Percentiles rank a stretch among this genome's conserved stretches.
These are phyloP conservation scores for Hydractinia echinata DNA, from an alignment of 30 jellyfish, hydroid and myxozoan genomes.

Conservation along the genomic window DNA sequence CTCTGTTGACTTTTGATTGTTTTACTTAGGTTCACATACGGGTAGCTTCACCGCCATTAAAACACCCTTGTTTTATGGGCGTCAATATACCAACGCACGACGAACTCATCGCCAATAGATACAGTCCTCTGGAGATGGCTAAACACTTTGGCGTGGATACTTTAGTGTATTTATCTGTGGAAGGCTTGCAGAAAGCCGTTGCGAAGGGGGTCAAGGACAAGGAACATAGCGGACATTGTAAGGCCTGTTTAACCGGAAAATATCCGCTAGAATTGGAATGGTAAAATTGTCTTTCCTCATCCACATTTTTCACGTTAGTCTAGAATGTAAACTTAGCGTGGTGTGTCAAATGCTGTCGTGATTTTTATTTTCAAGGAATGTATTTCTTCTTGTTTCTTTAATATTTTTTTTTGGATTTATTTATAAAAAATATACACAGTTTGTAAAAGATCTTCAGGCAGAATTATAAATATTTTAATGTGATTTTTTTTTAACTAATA, in stretches of 20 bases:
- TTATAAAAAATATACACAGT: too few relatives aligned
- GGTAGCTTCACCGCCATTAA: conserved; percentile 88
- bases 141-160: conserved; percentile 66
- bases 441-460: too few relatives aligned
- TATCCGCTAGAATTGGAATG: conserved; percentile 78
- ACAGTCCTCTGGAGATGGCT: conserved; percentile 63
- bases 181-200: conserved; percentile 63
- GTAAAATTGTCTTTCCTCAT: conserved; percentile 3
- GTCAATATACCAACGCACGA: conserved; percentile 73
- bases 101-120: conserved; percentile 70
- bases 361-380: too few relatives aligned
- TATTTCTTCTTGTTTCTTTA: too few relatives aligned
- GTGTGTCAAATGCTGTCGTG: too few relatives aligned
- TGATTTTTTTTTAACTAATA: too few relatives aligned
- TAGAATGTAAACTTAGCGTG: too few relatives aligned
- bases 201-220: conserved; percentile 34
- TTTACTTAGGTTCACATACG: conserved; percentile 65
- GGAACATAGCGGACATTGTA: conserved; percentile 58
- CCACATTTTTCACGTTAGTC: too few relatives aligned
- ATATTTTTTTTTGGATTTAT: too few relatives aligned
- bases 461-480: too few relatives aligned
- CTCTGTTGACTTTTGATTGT: background rate
- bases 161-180: conserved; percentile 70
- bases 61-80: conserved; percentile 92
- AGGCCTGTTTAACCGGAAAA: conserved; percentile 79